Conservation (phyloP, 2,797 vertebrate genomes). For the Champsocephalus gunnari region DNA sequence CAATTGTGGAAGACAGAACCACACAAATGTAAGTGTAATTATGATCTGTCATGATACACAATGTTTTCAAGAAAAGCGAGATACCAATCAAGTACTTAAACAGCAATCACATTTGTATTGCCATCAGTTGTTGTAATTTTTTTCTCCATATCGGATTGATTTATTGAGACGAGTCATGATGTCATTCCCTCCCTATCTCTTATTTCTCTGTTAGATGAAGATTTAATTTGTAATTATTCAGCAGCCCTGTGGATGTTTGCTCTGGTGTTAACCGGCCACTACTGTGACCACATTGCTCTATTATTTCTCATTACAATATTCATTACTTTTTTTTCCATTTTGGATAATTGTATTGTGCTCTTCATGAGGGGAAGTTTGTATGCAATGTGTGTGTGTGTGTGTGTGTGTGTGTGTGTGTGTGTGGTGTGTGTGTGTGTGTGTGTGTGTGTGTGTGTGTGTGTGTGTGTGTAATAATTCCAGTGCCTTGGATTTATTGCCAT, state of each 20-base stretch:
- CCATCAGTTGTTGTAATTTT: slow-evolving; percentile 35
- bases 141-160: slow-evolving; percentile 46
- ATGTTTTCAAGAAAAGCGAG: slow-evolving; percentile 26
- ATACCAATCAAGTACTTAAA: slow-evolving; percentile 33
- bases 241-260: slow-evolving; percentile 77
- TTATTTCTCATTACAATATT: slow-evolving; percentile 84
- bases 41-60: slow-evolving; percentile 30
- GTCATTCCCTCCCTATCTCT: slow-evolving; percentile 41
- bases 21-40: slow-evolving; percentile 40
- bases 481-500: slow-evolving; percentile 92
- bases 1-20: slow-evolving; percentile 38
- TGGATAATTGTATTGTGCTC: slow-evolving; percentile 90
- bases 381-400: slow-evolving; percentile 61
- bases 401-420: neutral
- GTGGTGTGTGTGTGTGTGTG: slow-evolving; percentile 73
- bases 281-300: slow-evolving; percentile 69
- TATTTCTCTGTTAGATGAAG: slow-evolving; percentile 61
- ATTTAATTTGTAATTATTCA: slow-evolving; percentile 80
- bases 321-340: slow-evolving; percentile 91
- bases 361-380: slow-evolving; percentile 70
- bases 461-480: slow-evolving; percentile 89
- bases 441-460: slow-evolving; percentile 55
- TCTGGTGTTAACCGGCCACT: slow-evolving; percentile 80
- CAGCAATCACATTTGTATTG: slow-evolving; percentile 34
- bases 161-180: slow-evolving; percentile 66